phyloP scores from a whole-genome alignment of 2,888 invertebrate genomes.

The Crocallis elinguaria region DNA sequence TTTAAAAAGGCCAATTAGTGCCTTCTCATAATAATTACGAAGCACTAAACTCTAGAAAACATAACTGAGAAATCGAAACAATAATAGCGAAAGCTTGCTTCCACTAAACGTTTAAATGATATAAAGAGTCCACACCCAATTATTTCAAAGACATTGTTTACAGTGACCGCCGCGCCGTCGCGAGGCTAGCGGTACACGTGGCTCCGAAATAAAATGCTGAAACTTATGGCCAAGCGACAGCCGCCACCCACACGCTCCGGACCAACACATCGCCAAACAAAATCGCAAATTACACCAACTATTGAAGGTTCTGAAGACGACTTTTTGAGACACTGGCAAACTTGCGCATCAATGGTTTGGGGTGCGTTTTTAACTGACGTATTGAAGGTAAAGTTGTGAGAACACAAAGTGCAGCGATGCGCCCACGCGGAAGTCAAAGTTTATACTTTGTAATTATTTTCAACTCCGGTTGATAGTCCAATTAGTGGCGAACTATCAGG shows the following conservation, averaged over 20 bases:
- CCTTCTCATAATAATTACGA: too few relatives aligned
- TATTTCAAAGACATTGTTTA: constrained; percentile 43
- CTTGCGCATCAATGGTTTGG: constrained; percentile 2
- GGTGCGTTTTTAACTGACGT: neutral
- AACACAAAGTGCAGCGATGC: constrained; percentile 49
- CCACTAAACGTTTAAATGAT: constrained; percentile 14
- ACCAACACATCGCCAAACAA: constrained; percentile 13
- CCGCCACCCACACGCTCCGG: constrained; percentile 35
- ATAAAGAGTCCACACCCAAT: constrained; percentile 28
- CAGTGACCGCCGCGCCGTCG: constrained; percentile 40
- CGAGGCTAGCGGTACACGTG: constrained; percentile 52
- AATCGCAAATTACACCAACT: neutral
- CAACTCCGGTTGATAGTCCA: constrained; percentile 43
- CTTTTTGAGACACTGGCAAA: neutral
- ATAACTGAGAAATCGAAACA: neutral
- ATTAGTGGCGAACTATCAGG: constrained; percentile 36
- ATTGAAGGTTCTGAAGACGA: constrained; percentile 1
- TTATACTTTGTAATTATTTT: constrained; percentile 47
- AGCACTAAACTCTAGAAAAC: too few relatives aligned
- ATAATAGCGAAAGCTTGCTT: constrained; percentile 16
- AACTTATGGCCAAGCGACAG: constrained; percentile 58
- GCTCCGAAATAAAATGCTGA: constrained; percentile 59
- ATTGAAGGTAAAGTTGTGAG: neutral
- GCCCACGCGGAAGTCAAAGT: constrained; percentile 60
- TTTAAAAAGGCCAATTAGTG: too few relatives aligned